Evolutionary conservation across 2,113 vertebrate genomes (phyloP).

Genomic region (Eolophus roseicapilla): DNA sequence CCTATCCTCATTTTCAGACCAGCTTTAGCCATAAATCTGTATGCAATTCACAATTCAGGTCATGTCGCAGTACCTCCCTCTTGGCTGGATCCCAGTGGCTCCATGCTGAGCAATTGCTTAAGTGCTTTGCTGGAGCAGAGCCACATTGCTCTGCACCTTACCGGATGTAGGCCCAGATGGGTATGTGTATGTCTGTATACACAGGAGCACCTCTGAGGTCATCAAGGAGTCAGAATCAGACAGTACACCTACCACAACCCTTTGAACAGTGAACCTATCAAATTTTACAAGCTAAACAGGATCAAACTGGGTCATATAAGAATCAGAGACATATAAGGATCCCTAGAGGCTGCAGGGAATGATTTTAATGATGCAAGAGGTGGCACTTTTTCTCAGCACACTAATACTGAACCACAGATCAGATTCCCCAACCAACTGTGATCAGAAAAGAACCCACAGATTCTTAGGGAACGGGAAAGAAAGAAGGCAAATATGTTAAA

Average conservation of each 20-base stretch:
- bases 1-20: not conserved
- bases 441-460: not conserved
- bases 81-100: not conserved
- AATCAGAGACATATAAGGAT: not conserved
- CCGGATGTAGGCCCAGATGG: not conserved
- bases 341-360: not conserved
- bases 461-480: not conserved
- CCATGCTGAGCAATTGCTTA: not conserved
- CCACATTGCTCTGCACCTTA: not conserved
- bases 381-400: not conserved
- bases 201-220: not conserved
- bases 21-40: not conserved
- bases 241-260: not conserved
- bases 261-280: not conserved
- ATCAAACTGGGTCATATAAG: not conserved
- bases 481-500: not conserved
- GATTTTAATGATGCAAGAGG: not conserved
- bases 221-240: conserved; percentile 12
- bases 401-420: not conserved
- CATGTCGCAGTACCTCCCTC: not conserved
- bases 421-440: not conserved
- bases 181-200: not conserved
- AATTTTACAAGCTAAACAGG: not conserved
- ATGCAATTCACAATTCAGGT: not conserved
- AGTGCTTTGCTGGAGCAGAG: conserved; percentile 26